These are phyloP conservation scores for Gadus chalcogrammus DNA, from an alignment of 2,113 vertebrate genomes.

Conservation along the genomic window DNA sequence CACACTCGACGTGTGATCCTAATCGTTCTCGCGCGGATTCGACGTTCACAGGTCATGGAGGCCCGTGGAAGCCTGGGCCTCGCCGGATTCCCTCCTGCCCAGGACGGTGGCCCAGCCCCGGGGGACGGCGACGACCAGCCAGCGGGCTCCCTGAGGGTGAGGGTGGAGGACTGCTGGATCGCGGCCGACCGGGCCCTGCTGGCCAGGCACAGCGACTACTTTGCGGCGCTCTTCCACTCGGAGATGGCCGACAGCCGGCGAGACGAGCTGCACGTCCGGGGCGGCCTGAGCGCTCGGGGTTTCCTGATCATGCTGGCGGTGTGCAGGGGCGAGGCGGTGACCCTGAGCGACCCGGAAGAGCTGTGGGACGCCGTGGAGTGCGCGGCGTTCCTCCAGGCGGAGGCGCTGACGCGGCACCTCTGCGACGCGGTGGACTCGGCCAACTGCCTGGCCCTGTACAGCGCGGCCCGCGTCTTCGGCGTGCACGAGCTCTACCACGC, in stretches of 20 bases:
- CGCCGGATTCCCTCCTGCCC: slow-evolving; percentile 16
- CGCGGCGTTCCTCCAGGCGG: slow-evolving; percentile 88
- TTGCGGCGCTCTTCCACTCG: slow-evolving; percentile 87
- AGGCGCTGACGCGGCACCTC: slow-evolving; percentile 74
- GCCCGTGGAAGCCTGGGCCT: slow-evolving; percentile 32
- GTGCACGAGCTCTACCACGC: slow-evolving; percentile 75
- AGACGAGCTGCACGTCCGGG: slow-evolving; percentile 79
- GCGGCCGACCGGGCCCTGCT: slow-evolving; percentile 76
- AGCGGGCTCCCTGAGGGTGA: slow-evolving; percentile 66
- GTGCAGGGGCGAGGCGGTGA: slow-evolving; percentile 77
- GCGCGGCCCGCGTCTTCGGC: slow-evolving; percentile 82
- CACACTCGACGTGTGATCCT: slow-evolving; percentile 16
- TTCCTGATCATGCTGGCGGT: slow-evolving; percentile 81
- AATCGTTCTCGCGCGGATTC: background rate
- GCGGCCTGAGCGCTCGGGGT: slow-evolving; percentile 75
- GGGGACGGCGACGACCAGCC: slow-evolving; percentile 19
- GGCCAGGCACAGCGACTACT: slow-evolving; percentile 81
- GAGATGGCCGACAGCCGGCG: slow-evolving; percentile 86
- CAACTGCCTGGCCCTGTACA: slow-evolving; percentile 87
- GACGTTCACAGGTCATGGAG: slow-evolving; percentile 59
- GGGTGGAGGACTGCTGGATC: slow-evolving; percentile 82
- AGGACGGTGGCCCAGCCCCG: slow-evolving; percentile 26
- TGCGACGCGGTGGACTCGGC: slow-evolving; percentile 82
- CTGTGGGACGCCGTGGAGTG: slow-evolving; percentile 85
- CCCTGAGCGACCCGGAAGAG: slow-evolving; percentile 75